Percentiles rank a stretch among this genome's conserved stretches.
Conservation (phyloP, 2,888 invertebrate genomes). For the Pammene fasciana region DNA sequence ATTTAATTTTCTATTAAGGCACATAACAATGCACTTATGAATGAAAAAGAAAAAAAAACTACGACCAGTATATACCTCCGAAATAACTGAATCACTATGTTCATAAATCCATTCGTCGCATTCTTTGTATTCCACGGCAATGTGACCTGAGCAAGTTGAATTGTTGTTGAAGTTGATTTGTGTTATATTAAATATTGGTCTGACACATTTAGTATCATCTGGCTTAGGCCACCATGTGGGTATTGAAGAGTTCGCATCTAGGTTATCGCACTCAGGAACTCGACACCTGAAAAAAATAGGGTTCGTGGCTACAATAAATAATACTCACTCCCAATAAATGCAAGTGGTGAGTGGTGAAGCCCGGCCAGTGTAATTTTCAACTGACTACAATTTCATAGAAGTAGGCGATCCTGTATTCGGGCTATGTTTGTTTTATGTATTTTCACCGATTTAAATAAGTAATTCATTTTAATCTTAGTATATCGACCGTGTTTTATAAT, state of each 20-base stretch:
- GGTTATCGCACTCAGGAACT: conserved; percentile 65
- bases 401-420: too few relatives aligned
- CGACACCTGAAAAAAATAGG: conserved; percentile 55
- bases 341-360: too few relatives aligned
- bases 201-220: conserved; percentile 59
- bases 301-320: too few relatives aligned
- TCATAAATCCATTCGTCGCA: conserved; percentile 70
- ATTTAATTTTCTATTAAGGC: too few relatives aligned
- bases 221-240: conserved; percentile 69
- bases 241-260: conserved; percentile 49
- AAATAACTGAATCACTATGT: conserved; percentile 65
- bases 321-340: too few relatives aligned
- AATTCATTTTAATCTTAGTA: too few relatives aligned
- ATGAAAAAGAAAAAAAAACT: conserved; percentile 39
- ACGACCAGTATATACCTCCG: conserved; percentile 56
- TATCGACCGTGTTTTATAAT: too few relatives aligned
- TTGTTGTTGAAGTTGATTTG: conserved; percentile 52
- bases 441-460: too few relatives aligned
- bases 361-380: too few relatives aligned
- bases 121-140: conserved; percentile 57
- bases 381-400: too few relatives aligned
- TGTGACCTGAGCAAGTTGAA: conserved; percentile 59
- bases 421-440: too few relatives aligned
- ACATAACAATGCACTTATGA: too few relatives aligned
- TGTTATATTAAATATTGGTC: conserved; percentile 55